Conservation (phyloP, 2,888 invertebrate genomes). For the Aporophyla lueneburgensis region DNA sequence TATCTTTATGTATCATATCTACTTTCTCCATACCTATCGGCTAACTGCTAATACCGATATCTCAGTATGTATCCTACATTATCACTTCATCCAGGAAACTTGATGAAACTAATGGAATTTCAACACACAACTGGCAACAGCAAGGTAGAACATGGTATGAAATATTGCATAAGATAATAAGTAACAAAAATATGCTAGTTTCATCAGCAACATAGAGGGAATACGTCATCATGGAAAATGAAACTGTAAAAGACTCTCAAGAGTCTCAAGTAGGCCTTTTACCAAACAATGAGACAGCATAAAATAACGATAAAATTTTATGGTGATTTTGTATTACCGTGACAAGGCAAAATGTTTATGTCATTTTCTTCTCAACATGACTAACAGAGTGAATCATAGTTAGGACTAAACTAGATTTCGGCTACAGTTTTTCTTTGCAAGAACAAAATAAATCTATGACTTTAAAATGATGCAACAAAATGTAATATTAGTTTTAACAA, state of each 20-base stretch:
- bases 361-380: conserved; percentile 8
- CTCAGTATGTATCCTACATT: neutral
- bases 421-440: neutral
- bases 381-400: conserved; percentile 37
- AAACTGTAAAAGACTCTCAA: conserved; percentile 1
- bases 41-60: neutral
- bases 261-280: conserved; percentile 4
- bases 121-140: neutral
- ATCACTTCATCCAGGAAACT: neutral
- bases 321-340: conserved; percentile 32
- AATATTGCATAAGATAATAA: neutral
- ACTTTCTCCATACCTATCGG: neutral
- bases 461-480: neutral
- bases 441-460: neutral
- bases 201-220: neutral
- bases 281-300: conserved; percentile 7
- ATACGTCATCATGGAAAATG: neutral
- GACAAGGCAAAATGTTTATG: conserved; percentile 3
- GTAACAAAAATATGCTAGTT: neutral
- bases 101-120: conserved; percentile 1
- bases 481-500: neutral
- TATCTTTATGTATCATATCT: neutral
- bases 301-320: conserved; percentile 26
- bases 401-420: neutral
- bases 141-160: neutral